Conservation (phyloP, 1,140 invertebrate species). For the Cydia splendana region DNA sequence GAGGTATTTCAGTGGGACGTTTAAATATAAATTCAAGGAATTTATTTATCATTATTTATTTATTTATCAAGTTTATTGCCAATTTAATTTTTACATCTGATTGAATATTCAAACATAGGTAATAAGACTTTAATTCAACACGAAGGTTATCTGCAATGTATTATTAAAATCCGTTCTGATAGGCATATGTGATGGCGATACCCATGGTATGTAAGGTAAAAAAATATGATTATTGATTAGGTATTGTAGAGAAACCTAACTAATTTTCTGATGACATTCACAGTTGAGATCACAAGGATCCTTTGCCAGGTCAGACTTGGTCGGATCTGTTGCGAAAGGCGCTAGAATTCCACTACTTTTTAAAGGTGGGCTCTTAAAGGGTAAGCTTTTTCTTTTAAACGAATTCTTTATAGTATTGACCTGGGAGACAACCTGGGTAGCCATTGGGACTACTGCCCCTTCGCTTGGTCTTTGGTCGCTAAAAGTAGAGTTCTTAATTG, state of each 20-base stretch:
- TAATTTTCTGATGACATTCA: neutral
- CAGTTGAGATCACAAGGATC: neutral
- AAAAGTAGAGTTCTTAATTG: neutral
- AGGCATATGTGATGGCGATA: too few relatives aligned
- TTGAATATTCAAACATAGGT: neutral
- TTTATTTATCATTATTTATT: neutral
- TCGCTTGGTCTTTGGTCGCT: too few relatives aligned
- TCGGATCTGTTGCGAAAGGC: neutral
- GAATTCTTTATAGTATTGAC: neutral
- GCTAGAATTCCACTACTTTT: neutral
- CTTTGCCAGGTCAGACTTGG: neutral
- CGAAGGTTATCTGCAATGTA: too few relatives aligned
- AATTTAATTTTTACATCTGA: constrained; percentile 48
- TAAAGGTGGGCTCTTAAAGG: neutral
- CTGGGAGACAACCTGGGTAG: neutral
- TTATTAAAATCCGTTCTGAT: too few relatives aligned
- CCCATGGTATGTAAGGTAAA: too few relatives aligned
- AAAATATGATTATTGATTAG: too few relatives aligned
- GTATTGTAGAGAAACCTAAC: neutral
- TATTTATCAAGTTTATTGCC: neutral
- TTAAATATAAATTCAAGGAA: neutral
- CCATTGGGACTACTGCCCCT: neutral
- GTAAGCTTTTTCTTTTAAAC: neutral
- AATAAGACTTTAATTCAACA: too few relatives aligned
- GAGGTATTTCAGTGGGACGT: neutral